phyloP scores from a whole-genome alignment of 2,797 vertebrate genomes.

The Borostomias antarcticus region DNA sequence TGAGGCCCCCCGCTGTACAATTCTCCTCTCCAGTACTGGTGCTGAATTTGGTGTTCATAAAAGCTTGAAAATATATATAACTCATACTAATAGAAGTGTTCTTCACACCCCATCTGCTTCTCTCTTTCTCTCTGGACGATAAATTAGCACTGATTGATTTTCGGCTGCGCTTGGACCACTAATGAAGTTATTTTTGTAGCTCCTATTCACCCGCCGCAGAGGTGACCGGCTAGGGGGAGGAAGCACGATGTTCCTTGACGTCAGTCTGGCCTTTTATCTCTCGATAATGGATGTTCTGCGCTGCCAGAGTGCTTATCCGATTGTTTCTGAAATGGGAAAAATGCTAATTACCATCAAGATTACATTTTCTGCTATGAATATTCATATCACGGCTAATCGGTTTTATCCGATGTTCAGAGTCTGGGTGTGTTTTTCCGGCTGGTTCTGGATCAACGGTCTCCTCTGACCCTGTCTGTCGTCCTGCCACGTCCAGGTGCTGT shows the following conservation, averaged over 20 bases:
- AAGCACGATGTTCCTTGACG: not conserved
- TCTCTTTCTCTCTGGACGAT: slow-evolving; percentile 13
- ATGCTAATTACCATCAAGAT: too few relatives aligned
- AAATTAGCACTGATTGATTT: slow-evolving; percentile 29
- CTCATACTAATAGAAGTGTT: too few relatives aligned
- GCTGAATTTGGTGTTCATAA: slow-evolving; percentile 5
- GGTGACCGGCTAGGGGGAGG: slow-evolving; percentile 6
- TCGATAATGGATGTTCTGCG: not conserved
- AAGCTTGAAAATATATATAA: not conserved
- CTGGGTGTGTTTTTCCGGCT: not conserved
- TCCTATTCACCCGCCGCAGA: not conserved
- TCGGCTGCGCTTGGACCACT: slow-evolving; percentile 18
- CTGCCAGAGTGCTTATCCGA: not conserved
- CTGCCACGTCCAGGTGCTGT: slow-evolving; percentile 83
- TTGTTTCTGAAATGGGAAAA: too few relatives aligned
- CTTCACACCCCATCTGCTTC: too few relatives aligned
- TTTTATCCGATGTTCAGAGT: too few relatives aligned
- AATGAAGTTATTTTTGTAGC: slow-evolving; percentile 26
- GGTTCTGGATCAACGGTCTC: not conserved
- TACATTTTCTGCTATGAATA: not conserved
- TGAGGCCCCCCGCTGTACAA: too few relatives aligned
- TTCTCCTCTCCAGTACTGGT: not conserved
- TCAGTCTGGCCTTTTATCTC: not conserved
- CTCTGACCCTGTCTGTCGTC: not conserved
- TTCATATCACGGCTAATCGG: not conserved